These are phyloP conservation scores for Cabera pusaria DNA, from an alignment of 2,888 invertebrate species.

Conservation along the genomic window DNA sequence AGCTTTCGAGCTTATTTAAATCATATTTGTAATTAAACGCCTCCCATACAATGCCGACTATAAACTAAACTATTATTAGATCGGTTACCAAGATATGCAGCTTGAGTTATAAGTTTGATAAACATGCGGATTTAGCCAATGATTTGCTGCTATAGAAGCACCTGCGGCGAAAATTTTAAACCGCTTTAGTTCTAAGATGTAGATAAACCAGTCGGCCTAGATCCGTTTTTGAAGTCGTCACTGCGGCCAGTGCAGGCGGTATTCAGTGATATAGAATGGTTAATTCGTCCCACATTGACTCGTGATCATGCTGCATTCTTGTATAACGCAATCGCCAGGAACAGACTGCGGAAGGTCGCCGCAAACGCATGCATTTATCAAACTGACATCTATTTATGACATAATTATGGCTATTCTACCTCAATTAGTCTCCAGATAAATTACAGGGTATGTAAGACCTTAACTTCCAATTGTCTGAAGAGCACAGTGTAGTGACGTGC, in stretches of 20 bases:
- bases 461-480: no score
- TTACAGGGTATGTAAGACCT: no score
- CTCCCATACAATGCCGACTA: constrained; percentile 1
- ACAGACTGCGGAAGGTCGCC: constrained; percentile 54
- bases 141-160: constrained; percentile 4
- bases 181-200: constrained; percentile 26
- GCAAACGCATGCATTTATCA: constrained; percentile 3
- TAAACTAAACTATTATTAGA: constrained; percentile 8
- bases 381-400: background rate
- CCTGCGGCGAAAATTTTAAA: constrained; percentile 22
- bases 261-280: constrained; percentile 29
- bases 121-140: constrained; percentile 2
- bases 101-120: constrained; percentile 3
- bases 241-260: constrained; percentile 23
- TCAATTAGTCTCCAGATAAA: no score
- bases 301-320: constrained; percentile 69
- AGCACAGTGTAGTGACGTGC: no score
- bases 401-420: constrained; percentile 6
- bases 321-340: constrained; percentile 60
- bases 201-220: constrained; percentile 37
- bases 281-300: constrained; percentile 53
- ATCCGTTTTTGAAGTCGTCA: constrained; percentile 38
- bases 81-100: constrained; percentile 7
- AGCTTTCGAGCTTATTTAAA: constrained; percentile 14
- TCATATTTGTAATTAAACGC: constrained; percentile 15